These are phyloP conservation scores for Picus viridis DNA, from an alignment of 2,797 vertebrate genomes.

Conservation along the genomic window DNA sequence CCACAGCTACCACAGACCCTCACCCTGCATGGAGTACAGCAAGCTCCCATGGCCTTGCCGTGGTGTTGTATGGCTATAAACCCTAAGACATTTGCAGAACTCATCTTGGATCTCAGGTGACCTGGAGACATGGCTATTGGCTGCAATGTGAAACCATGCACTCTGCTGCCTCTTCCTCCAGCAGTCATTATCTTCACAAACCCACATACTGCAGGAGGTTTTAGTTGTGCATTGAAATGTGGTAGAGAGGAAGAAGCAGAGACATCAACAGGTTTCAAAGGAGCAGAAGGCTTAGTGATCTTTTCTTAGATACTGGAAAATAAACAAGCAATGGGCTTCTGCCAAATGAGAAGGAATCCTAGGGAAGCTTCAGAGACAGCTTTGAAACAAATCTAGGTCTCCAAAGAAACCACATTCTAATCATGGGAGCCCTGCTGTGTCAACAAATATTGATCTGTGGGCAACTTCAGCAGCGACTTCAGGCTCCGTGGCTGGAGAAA, in stretches of 20 bases:
- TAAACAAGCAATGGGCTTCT: neutral
- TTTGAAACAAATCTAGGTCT: conserved; percentile 32
- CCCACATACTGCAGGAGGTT: neutral
- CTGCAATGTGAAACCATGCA: neutral
- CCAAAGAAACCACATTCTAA: neutral
- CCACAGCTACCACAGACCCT: neutral
- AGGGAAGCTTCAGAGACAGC: conserved; percentile 2
- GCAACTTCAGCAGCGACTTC: neutral
- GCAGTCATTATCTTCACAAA: neutral
- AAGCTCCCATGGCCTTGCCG: fast-evolving
- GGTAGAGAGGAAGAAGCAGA: neutral
- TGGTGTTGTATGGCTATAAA: neutral
- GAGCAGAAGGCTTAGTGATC: conserved; percentile 16
- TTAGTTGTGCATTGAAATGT: neutral
- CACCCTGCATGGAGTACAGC: fast-evolving
- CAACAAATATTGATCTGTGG: neutral
- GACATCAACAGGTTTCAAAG: conserved; percentile 41
- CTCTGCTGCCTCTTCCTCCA: neutral
- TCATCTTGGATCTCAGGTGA: fast-evolving
- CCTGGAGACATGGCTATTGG: neutral
- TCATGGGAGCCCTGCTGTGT: neutral
- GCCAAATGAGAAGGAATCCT: conserved; percentile 16
- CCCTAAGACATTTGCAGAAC: fast-evolving
- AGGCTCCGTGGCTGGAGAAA: neutral
- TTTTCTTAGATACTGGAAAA: conserved; percentile 37